Conservation (phyloP, 2,797 vertebrate species). For the Alauda arvensis region DNA sequence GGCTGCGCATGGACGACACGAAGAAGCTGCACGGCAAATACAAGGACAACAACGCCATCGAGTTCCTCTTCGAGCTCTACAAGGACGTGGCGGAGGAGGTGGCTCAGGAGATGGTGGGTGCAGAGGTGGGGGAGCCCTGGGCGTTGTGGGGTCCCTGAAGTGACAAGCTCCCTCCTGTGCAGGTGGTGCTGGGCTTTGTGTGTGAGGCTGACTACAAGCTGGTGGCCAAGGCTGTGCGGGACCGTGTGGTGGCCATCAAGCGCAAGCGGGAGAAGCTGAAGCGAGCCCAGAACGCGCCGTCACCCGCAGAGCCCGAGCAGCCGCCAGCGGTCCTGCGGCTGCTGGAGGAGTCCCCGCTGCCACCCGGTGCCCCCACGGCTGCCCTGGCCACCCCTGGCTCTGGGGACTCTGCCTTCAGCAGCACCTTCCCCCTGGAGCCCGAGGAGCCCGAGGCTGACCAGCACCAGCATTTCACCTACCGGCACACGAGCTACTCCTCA, state of each 20-base stretch:
- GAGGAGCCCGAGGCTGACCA: conserved; percentile 95
- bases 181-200: conserved; percentile 92
- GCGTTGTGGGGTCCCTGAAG: fast-evolving
- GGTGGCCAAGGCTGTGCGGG: conserved; percentile 91
- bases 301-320: conserved; percentile 68
- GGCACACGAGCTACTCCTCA: conserved; percentile 75
- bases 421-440: conserved; percentile 78
- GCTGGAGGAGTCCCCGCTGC: conserved; percentile 53
- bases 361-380: not conserved
- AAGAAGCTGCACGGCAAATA: conserved; percentile 93
- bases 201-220: conserved; percentile 93
- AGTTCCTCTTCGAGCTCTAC: conserved; percentile 95
- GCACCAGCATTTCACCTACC: conserved; percentile 85
- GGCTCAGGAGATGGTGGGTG: conserved; percentile 92
- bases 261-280: conserved; percentile 88
- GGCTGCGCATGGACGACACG: conserved; percentile 93
- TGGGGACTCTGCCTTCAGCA: conserved; percentile 76
- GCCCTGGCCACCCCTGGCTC: conserved; percentile 69
- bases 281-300: conserved; percentile 70
- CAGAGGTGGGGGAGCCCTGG: not conserved
- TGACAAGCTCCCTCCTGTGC: not conserved
- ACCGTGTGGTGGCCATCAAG: conserved; percentile 88
- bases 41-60: conserved; percentile 97
- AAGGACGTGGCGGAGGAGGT: conserved; percentile 95
- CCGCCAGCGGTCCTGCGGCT: conserved; percentile 49